Percentiles rank a stretch among this genome's conserved stretches.
Evolutionary conservation across 2,113 vertebrate species (phyloP).

Genomic region (Pachyramphus minor): DNA sequence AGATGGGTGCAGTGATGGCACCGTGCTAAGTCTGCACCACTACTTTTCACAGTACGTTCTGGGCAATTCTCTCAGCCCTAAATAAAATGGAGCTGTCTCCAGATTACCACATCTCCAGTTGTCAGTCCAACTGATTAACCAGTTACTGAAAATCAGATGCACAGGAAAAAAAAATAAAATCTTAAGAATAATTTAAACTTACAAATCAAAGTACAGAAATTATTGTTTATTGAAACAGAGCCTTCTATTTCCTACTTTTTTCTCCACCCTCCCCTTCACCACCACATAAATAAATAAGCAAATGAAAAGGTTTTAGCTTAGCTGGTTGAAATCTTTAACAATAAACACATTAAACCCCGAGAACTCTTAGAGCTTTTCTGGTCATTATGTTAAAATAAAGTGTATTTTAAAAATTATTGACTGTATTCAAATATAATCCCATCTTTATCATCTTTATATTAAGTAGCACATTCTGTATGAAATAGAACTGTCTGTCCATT

Average conservation of each 20-base stretch:
- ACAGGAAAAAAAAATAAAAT: background rate
- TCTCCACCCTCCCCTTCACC: background rate
- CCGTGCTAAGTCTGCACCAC: background rate
- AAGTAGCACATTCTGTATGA: background rate
- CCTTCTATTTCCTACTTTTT: background rate
- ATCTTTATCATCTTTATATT: constrained; percentile 28
- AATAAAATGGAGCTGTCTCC: constrained; percentile 30
- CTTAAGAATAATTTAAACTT: background rate
- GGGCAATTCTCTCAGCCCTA: constrained; percentile 28
- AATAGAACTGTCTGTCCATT: background rate
- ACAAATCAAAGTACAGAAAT: background rate
- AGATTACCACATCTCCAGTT: constrained; percentile 1
- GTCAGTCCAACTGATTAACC: background rate
- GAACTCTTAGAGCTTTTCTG: background rate
- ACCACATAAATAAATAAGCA: background rate
- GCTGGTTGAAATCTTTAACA: background rate
- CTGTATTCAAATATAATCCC: background rate
- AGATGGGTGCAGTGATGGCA: background rate
- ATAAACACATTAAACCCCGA: background rate
- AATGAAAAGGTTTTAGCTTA: background rate
- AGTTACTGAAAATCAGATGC: background rate
- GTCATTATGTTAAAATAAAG: constrained; percentile 7
- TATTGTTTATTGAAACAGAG: background rate
- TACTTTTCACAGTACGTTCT: constrained; percentile 34
- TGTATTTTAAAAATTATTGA: constrained; percentile 21